Evolutionary conservation across 2,888 invertebrate genomes (phyloP), one percentile per base, ranked within the genome.

Genomic region (Scelioninae gen. 2): DNA sequence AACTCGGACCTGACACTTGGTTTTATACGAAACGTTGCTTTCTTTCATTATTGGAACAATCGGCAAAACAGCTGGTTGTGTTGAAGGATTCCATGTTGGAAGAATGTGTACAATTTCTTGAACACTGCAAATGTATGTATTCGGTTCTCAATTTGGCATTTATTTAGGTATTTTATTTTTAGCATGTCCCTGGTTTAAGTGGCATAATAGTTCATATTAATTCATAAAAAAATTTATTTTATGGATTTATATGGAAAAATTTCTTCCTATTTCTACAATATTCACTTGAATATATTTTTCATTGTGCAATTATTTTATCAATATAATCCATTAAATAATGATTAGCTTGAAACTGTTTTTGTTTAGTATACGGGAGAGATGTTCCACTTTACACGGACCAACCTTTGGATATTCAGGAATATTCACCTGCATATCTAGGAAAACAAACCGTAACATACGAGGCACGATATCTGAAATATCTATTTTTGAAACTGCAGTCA

Each of bases 1-100:
- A 98, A 83, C 89, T 99, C 6, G 98, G 98, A 11, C 96, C 97
- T 0, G 98, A 99, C 83, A 99, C 99, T 2, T 99, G 99, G 99
- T 94, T 96, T 85, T 98, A 98, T 84, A 95, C 97, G 0, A 98
- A 98, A 85, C 90, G 98, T 71, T 98, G 97, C 84, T 95, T 98
- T 84, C 87, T 98, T 65, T 96, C 96, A n/a, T 90, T 96, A 79
- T 90, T 96, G 67, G 96, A 97, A 87, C 96, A 96, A 86, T 88
- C 96, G 79, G 91, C 95, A 0, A 96, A 96, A 82, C 96, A 97
- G 84, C 91, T 96, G 87, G 93, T 97, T 65, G 93, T 94, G 48
- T 90, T 96, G 53, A 91, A 94, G 82, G 97, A 97, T 87, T 90
- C 92, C 18, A 94, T 96, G 22, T 89, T 96, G 70, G 92, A 93